Conservation (phyloP, 2,113 vertebrate genomes). For the Gambusia holbrooki region DNA sequence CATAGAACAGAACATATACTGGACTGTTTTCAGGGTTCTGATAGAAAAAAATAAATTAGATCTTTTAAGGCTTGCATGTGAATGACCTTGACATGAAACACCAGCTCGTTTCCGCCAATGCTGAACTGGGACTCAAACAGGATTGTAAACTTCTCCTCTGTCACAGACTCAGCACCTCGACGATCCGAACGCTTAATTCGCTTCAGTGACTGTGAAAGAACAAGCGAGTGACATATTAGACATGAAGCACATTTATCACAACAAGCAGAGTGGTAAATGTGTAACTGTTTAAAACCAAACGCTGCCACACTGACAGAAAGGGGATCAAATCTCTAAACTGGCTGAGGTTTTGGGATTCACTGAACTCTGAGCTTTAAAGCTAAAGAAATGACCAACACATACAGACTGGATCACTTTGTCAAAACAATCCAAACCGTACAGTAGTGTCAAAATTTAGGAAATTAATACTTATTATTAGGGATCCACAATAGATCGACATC, state of each 20-base stretch:
- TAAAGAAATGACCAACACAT: too few species aligned
- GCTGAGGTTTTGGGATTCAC: too few species aligned
- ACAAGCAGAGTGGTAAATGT: background rate
- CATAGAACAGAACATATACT: too few species aligned
- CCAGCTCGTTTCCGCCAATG: constrained; percentile 92
- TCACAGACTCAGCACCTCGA: constrained; percentile 92
- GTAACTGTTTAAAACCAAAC: background rate
- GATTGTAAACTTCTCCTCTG: constrained; percentile 96
- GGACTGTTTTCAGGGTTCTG: background rate
- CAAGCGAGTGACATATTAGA: background rate
- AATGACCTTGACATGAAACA: constrained; percentile 94
- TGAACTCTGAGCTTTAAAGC: too few species aligned
- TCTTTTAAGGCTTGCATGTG: background rate
- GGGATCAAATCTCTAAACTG: too few species aligned
- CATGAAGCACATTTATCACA: background rate
- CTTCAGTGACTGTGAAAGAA: constrained; percentile 86
- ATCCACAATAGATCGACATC: too few species aligned
- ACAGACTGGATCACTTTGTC: too few species aligned
- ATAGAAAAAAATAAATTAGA: background rate
- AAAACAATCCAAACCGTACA: too few species aligned
- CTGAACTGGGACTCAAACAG: constrained; percentile 97
- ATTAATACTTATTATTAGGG: too few species aligned
- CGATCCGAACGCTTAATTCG: constrained; percentile 94
- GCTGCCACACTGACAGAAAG: too few species aligned
- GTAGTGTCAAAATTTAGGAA: too few species aligned